phyloP scores from a whole-genome alignment of 2,113 vertebrate genomes.

The Ailurus styani region DNA sequence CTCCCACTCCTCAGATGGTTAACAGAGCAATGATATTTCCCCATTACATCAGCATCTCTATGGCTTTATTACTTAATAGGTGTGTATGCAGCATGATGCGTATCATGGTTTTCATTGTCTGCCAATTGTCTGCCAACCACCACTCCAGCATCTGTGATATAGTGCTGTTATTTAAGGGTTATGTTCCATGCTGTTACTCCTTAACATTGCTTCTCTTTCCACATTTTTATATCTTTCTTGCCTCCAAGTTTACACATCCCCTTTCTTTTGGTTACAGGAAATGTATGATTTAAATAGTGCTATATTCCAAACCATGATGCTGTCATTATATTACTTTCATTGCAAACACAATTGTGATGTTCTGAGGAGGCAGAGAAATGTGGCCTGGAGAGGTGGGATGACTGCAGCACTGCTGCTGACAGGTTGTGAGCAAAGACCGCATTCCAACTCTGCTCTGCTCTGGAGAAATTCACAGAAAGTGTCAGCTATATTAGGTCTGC shows the following conservation, averaged over 20 bases:
- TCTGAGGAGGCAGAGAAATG: not conserved
- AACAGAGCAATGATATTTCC: not conserved
- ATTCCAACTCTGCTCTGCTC: not conserved
- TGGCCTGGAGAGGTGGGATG: not conserved
- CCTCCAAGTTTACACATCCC: not conserved
- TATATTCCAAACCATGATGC: not conserved
- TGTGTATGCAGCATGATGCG: not conserved
- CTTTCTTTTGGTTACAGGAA: not conserved
- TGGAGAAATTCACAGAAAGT: not conserved
- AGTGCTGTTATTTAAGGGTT: not conserved
- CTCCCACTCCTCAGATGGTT: not conserved
- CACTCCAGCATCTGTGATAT: accelerated
- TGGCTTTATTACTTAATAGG: too few relatives aligned
- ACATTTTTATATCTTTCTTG: not conserved
- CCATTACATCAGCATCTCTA: too few relatives aligned
- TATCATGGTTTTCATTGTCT: not conserved
- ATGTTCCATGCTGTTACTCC: not conserved
- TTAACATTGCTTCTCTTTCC: not conserved
- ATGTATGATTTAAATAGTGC: not conserved
- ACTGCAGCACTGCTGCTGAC: not conserved
- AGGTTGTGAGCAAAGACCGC: not conserved
- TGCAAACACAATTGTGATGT: not conserved
- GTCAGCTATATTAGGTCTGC: not conserved
- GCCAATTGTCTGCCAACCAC: not conserved
- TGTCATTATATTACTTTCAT: not conserved